These are phyloP conservation scores for Caenorhabditis remanei DNA, from an alignment of 1,140 invertebrate species.

Conservation along the genomic window DNA sequence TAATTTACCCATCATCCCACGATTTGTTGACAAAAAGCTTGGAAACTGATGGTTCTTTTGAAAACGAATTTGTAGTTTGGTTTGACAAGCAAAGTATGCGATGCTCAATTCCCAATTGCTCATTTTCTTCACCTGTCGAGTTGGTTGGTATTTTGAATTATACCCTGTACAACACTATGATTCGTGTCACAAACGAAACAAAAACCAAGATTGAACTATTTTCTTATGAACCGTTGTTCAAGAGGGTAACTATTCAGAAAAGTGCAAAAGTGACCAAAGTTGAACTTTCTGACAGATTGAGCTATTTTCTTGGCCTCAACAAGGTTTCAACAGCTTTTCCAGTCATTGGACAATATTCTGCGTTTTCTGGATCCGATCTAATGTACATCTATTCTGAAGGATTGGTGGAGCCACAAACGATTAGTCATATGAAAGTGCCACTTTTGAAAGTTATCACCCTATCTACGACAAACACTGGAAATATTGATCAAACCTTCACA, in stretches of 20 bases:
- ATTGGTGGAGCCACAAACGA: not conserved
- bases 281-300: not conserved
- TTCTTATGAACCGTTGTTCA: not conserved
- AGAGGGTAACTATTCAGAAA: not conserved
- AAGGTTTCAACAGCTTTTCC: not conserved
- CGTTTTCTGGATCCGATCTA: not conserved
- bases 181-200: not conserved
- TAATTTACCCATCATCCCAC: not conserved
- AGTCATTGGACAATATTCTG: not conserved
- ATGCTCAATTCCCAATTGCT: not conserved
- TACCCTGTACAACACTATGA: not conserved
- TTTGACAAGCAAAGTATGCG: not conserved
- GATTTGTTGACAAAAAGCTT: not conserved
- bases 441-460: not conserved
- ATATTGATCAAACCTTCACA: not conserved
- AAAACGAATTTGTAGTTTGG: not conserved
- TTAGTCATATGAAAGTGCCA: not conserved
- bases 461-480: not conserved
- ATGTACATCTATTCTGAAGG: not conserved
- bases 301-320: not conserved
- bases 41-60: not conserved
- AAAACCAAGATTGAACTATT: not conserved
- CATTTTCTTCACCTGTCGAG: not conserved
- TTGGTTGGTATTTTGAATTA: no score
- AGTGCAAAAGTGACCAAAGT: not conserved